Evolutionary conservation across 2,888 invertebrate genomes (phyloP).

Genomic region (Pollenia labialis): DNA sequence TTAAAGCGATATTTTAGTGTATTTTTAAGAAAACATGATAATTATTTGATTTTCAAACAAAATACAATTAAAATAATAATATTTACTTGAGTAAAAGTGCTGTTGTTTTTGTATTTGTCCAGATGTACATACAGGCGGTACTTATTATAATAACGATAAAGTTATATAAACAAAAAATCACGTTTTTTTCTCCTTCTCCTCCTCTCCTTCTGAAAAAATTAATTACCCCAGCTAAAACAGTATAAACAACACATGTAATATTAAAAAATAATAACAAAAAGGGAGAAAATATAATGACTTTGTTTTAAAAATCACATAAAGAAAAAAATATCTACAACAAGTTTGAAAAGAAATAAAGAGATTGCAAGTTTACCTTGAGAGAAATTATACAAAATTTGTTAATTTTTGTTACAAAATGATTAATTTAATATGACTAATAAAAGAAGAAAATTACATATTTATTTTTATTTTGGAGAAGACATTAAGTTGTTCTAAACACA

Average conservation of each 20-base stretch:
- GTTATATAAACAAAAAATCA: constrained; percentile 49
- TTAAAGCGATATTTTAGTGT: constrained; percentile 26
- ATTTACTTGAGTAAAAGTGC: constrained; percentile 1
- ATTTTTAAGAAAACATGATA: background rate
- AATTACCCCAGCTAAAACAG: constrained; percentile 11
- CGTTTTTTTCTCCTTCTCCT: constrained; percentile 21
- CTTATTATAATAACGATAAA: constrained; percentile 13
- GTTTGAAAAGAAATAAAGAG: background rate
- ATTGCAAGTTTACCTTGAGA: constrained; percentile 5
- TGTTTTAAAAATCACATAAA: constrained; percentile 1
- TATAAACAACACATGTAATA: constrained; percentile 29
- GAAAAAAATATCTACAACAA: background rate
- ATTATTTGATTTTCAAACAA: background rate
- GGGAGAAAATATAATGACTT: constrained; percentile 26
- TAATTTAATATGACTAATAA: too few species aligned
- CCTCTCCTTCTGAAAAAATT: background rate
- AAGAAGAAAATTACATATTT: too few species aligned
- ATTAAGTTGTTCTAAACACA: too few species aligned
- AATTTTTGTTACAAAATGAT: too few species aligned
- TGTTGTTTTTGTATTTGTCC: background rate
- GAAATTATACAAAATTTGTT: too few species aligned
- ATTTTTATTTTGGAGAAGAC: too few species aligned
- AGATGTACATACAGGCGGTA: background rate
- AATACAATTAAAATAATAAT: constrained; percentile 12
- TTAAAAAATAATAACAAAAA: constrained; percentile 6